Evolutionary conservation across 2,888 invertebrate genomes (phyloP), one percentile per base, ranked within the genome.

Genomic region (Bombylius discolor): DNA sequence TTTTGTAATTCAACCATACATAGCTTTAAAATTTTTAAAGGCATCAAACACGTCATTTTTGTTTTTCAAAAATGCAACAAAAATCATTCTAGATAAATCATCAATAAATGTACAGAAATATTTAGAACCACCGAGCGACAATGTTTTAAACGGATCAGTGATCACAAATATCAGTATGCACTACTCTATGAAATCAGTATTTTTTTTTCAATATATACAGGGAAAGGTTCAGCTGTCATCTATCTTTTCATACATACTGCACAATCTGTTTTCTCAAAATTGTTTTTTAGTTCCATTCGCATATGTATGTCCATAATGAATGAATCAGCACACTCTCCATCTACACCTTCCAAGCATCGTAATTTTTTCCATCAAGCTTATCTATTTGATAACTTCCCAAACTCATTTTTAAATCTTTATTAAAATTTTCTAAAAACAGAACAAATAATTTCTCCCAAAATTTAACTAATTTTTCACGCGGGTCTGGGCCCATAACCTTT

Each of bases 51-150:
- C 60, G 6, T 62, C 61, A 31, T 53, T 55, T 45, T 60, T 61
- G 2, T 55, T 51, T 49, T 60, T 64, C 9, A 64, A 44, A 39
- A 59, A 64, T 31, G 59, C 56, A 1, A 60, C 58, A 44, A 57
- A 58, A 8, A 53, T 48, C 44, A 56, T 53, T 11, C 56, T 14
- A 9, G 53, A 52, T 39, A 51, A 52, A 48, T 63, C 62, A 39
- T 64, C 62, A 14, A 64, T 57, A 49, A 64, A 63, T 33, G 59
- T 55, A 1, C 56, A 54, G 23, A 62, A 59, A 53, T 63, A 63
- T 49, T 47, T 51, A 1, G 56, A 14, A 36, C 55, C 54, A 39
- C 60, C 60, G 11, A 55, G 12, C 11, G 61, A 61, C 31, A 6
- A 6, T 36, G 5, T 8, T 6, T 8, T 47, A n/a, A 47, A 14